Evolutionary conservation across 2,113 vertebrate genomes (phyloP).

Genomic region (Piaya cayana): DNA sequence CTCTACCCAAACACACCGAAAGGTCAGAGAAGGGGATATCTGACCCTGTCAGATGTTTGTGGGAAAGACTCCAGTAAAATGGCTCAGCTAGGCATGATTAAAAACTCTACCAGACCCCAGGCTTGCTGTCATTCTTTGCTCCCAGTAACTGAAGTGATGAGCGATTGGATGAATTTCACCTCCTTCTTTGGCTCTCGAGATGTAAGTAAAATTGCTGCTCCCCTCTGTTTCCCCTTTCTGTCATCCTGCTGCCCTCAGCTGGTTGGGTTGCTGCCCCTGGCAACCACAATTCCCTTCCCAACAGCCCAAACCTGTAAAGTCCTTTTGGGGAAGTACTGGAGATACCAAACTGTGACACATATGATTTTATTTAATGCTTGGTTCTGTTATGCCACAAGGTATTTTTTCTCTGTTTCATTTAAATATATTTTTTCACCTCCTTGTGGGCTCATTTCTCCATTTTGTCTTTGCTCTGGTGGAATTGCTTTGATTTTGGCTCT

Average conservation of each 20-base stretch:
- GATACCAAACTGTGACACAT: fast-evolving
- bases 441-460: fast-evolving
- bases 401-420: neutral
- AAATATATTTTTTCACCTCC: neutral
- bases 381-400: neutral
- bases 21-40: neutral
- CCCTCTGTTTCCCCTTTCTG: neutral
- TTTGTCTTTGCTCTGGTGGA: neutral
- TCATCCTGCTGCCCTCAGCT: neutral
- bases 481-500: neutral
- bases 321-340: neutral
- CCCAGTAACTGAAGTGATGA: neutral
- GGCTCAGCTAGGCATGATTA: fast-evolving
- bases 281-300: fast-evolving
- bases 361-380: neutral
- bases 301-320: neutral
- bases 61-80: neutral
- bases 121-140: too few species aligned
- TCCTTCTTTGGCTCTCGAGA: neutral
- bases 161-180: neutral
- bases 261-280: too few species aligned
- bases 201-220: neutral
- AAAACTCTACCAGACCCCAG: neutral
- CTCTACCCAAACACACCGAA: neutral
- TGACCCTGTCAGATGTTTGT: neutral